Percentiles rank a stretch among this genome's conserved stretches.
Conservation (phyloP, 2,888 invertebrate species). For the Rugalucina vietnamica region DNA sequence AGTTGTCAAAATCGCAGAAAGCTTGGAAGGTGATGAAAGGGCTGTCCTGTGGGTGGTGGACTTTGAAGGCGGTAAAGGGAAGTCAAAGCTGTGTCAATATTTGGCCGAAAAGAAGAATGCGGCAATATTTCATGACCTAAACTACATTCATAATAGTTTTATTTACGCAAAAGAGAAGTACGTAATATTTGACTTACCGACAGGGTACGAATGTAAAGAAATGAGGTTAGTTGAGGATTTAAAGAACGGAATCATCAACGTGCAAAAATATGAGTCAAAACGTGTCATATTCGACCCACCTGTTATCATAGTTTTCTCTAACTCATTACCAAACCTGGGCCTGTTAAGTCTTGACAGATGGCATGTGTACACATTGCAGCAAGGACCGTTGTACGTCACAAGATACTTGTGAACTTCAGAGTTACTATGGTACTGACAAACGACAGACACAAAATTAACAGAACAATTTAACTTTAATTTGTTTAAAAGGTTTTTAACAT, state of each 20-base stretch:
- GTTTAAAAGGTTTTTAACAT: too few relatives aligned
- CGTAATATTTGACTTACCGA: background rate
- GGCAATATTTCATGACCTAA: background rate
- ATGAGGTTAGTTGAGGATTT: background rate
- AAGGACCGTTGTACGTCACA: too few relatives aligned
- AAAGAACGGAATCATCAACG: background rate
- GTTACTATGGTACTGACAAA: too few relatives aligned
- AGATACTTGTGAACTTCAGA: too few relatives aligned
- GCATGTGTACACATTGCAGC: too few relatives aligned
- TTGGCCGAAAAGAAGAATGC: background rate
- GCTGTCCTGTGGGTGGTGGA: background rate
- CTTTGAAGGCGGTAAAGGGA: background rate
- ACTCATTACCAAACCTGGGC: background rate
- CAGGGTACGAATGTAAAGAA: background rate
- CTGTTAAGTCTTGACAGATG: background rate
- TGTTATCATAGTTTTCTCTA: background rate
- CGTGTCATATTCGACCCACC: background rate
- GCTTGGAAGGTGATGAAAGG: background rate
- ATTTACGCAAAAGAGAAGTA: background rate
- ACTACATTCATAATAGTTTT: background rate
- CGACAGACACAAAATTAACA: too few relatives aligned
- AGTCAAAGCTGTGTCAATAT: background rate
- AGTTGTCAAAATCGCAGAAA: background rate
- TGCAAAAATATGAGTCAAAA: background rate
- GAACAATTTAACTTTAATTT: too few relatives aligned